phyloP scores from a whole-genome alignment of 2,797 vertebrate genomes.

The Podarcis lilfordi region DNA sequence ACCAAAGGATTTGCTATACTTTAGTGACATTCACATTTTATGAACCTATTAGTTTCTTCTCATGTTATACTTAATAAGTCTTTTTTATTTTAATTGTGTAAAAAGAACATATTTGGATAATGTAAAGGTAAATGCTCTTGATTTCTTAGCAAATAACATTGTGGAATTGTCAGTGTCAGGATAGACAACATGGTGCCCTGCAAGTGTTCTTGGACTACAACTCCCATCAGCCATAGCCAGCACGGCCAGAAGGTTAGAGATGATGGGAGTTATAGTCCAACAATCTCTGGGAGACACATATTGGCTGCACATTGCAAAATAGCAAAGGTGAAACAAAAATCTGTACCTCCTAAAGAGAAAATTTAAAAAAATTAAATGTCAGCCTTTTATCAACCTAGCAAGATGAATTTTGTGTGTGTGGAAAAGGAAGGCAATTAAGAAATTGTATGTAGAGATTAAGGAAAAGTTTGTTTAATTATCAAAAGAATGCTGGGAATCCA shows the following conservation, averaged over 20 bases:
- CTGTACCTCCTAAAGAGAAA: neutral
- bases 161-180: neutral
- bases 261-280: no score
- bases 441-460: conserved; percentile 5
- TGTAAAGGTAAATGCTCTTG: neutral
- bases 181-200: no score
- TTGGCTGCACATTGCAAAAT: neutral
- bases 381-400: neutral
- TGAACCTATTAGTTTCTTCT: neutral
- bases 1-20: neutral
- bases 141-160: neutral
- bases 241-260: no score
- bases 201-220: no score
- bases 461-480: conserved; percentile 15
- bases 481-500: conserved; percentile 27
- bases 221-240: no score
- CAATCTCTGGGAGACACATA: no score
- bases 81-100: neutral
- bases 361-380: neutral
- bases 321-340: conserved; percentile 2
- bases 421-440: neutral
- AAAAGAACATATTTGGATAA: neutral
- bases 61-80: neutral
- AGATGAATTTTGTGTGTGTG: neutral
- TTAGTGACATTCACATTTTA: neutral